A percentile compares a stretch with the other conserved stretches of the same genome.
phyloP scores from a whole-genome alignment of 2,113 vertebrate species.

The Pandion haliaetus region DNA sequence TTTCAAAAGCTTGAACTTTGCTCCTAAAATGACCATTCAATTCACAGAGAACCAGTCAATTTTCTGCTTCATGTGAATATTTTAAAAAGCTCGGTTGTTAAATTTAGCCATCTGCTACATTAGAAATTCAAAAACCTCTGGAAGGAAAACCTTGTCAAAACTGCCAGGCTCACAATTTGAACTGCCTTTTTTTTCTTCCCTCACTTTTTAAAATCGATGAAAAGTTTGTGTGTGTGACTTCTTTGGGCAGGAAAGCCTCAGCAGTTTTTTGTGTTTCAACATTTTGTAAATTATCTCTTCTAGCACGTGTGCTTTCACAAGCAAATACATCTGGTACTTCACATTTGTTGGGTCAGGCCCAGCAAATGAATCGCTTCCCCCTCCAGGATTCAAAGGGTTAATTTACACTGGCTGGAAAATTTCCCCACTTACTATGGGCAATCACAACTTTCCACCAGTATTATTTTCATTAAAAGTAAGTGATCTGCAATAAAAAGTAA shows the following conservation, averaged over 20 bases:
- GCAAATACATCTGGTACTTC: neutral
- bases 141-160: neutral
- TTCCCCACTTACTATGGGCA: neutral
- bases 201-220: neutral
- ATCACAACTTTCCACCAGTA: neutral
- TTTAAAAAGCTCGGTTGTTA: neutral
- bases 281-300: neutral
- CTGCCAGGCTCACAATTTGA: neutral
- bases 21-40: neutral
- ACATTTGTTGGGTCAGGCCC: neutral
- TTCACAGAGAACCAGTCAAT: neutral
- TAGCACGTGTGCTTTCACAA: neutral
- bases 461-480: neutral
- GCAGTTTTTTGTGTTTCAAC: neutral
- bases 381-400: neutral
- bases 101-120: neutral
- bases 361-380: neutral
- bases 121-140: neutral
- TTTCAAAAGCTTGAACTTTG: neutral
- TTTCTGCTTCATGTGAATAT: neutral
- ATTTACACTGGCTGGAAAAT: neutral
- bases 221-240: neutral
- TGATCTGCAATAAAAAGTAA: neutral
- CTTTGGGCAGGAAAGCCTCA: neutral
- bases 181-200: neutral